A percentile compares a stretch with the other conserved stretches of the same genome.
These are phyloP conservation scores for Anastrepha obliqua DNA, from an alignment of 1,140 invertebrate genomes.

Conservation along the genomic window DNA sequence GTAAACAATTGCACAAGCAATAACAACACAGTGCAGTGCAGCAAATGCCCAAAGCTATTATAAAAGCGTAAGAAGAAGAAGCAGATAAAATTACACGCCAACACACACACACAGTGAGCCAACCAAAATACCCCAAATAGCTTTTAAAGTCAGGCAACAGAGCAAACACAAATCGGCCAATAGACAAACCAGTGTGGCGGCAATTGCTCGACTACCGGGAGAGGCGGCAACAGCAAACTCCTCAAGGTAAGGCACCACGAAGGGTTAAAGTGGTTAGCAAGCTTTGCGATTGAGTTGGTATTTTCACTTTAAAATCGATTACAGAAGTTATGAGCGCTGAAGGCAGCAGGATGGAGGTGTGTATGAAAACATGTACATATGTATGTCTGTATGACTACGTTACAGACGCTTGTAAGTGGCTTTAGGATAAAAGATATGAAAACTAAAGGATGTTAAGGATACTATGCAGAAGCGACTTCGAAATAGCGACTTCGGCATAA, in stretches of 20 bases:
- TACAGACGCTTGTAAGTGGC: not conserved
- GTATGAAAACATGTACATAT: not conserved
- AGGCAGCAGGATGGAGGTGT: not conserved
- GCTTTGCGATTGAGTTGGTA: not conserved
- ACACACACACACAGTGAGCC: not conserved
- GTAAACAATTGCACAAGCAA: constrained; percentile 38
- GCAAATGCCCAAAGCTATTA: constrained; percentile 33
- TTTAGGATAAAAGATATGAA: not conserved
- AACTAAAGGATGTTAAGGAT: not conserved
- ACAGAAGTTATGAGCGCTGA: constrained; percentile 8
- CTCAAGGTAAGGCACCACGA: not conserved
- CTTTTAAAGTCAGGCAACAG: constrained; percentile 15
- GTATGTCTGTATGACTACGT: not conserved
- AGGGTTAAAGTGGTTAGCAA: constrained; percentile 17
- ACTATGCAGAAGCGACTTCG: not conserved
- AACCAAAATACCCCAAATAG: not conserved
- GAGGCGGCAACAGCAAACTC: not conserved
- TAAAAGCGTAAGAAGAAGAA: not conserved
- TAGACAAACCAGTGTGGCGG: not conserved
- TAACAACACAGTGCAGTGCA: not conserved
- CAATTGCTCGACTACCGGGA: not conserved
- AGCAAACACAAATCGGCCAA: not conserved
- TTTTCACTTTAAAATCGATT: constrained; percentile 50
- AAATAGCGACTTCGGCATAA: not conserved
- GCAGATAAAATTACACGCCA: not conserved